Evolutionary conservation across 2,888 invertebrate species (phyloP), one percentile per base, ranked within the genome.

Genomic region (Nomada ferruginata): DNA sequence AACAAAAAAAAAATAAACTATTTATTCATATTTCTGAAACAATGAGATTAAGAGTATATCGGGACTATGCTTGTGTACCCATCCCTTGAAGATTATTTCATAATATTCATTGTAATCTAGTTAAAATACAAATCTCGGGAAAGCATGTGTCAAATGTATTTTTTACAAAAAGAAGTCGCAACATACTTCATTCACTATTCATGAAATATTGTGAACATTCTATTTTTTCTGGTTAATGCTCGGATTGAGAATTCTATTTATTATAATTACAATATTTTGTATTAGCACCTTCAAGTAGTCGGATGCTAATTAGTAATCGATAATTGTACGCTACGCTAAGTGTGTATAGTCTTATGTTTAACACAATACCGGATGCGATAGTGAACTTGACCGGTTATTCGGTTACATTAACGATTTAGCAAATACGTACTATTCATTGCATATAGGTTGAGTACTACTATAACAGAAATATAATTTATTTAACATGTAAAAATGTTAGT

Each of bases 1-100:
- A 77, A 68, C 66, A 53, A 36, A 70, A 53, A 36, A 29, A 36
- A 75, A 82, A 86, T 74, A 78, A 80, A 84, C 77, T 86, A 86
- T 82, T 86, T 86, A 83, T 84, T 85, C 75, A 84, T 74, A 81
- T 79, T 83, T 76, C 61, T 72, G 55, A 72, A 63, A 44, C 63
- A 65, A 71, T 36, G 23, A 70, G 66, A 47, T 64, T 69, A 71
- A 18, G 73, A 74, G 72, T 65, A 23, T 57, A 57, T 36, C 36
- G 36, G 47, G 47, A 47, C 13, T 80, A 20, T 69, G 69, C 65
- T 79, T 50, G 50, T 74, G 47, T 64, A 80, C 66, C 75, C 76
- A 63, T 86, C 64, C 59, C 71, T 69, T 63, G 71, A 66, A 60
- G 42, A 82, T 79, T 47, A 50, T 83, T 80, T 83, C 61, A 63